A percentile compares a stretch with the other conserved stretches of the same genome.
Evolutionary conservation across 2,797 vertebrate species (phyloP).

Genomic region (Girardinus metallicus): DNA sequence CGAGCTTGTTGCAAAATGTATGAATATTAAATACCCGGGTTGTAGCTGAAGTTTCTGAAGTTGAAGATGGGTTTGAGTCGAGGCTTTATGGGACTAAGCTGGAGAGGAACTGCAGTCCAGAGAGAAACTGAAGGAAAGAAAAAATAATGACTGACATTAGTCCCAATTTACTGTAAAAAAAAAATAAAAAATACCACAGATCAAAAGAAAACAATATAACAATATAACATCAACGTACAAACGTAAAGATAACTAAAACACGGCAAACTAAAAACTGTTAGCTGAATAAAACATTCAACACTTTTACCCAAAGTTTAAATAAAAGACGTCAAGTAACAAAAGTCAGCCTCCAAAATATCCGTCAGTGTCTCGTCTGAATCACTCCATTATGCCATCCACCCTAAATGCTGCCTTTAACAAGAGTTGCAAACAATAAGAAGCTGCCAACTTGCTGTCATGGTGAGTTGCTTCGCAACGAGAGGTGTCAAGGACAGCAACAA

Average conservation of each 20-base stretch:
- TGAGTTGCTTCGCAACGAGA: constrained; percentile 54
- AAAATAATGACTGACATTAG: neutral
- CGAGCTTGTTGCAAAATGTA: neutral
- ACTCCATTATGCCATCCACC: neutral
- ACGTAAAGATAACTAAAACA: neutral
- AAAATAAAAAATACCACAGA: neutral
- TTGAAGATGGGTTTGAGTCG: constrained; percentile 4
- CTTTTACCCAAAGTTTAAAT: neutral
- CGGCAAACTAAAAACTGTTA: neutral
- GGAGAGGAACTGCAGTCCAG: constrained; percentile 18
- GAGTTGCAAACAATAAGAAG: constrained; percentile 30
- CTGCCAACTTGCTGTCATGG: constrained; percentile 40
- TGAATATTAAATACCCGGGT: constrained; percentile 28
- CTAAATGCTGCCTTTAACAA: constrained; percentile 26
- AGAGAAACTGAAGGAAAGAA: constrained; percentile 4
- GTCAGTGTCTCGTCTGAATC: neutral
- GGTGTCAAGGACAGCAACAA: constrained; percentile 50
- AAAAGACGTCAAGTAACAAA: neutral
- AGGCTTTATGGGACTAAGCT: constrained; percentile 13
- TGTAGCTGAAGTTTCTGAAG: constrained; percentile 9
- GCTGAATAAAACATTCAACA: neutral
- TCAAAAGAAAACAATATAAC: neutral
- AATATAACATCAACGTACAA: neutral
- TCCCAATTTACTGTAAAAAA: neutral
- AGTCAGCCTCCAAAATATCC: neutral